Percentiles rank a stretch among this genome's conserved stretches.
phyloP scores from a whole-genome alignment of 2,888 invertebrate species.

The Eledona agricola region DNA sequence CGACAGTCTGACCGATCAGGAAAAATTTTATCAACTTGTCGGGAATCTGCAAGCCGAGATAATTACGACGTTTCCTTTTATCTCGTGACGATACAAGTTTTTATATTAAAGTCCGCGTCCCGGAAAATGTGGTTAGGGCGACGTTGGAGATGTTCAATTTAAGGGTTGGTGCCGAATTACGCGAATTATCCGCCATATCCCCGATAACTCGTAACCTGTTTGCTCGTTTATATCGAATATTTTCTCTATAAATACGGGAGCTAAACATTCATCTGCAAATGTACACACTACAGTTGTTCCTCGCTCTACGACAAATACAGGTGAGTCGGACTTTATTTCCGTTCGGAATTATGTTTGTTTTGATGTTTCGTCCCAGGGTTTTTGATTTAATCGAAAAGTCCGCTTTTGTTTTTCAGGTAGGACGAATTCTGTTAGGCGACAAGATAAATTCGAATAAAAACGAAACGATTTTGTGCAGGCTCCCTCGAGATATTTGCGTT shows the following conservation, averaged over 20 bases:
- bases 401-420: constrained; percentile 5
- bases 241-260: constrained; percentile 11
- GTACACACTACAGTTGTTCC: constrained; percentile 4
- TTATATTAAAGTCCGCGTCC: neutral
- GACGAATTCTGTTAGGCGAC: too few relatives aligned
- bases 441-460: too few relatives aligned
- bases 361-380: neutral
- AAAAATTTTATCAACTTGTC: constrained; percentile 1
- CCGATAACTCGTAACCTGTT: too few relatives aligned
- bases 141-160: too few relatives aligned
- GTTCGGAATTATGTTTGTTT: constrained; percentile 8
- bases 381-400: neutral
- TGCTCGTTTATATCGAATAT: constrained; percentile 8
- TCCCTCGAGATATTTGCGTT: constrained; percentile 21
- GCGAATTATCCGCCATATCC: too few relatives aligned
- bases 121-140: too few relatives aligned
- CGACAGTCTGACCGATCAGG: neutral
- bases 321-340: constrained; percentile 8
- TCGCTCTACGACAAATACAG: too few relatives aligned
- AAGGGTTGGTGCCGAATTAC: too few relatives aligned
- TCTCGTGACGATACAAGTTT: constrained; percentile 7
- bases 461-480: constrained; percentile 13
- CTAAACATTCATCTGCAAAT: constrained; percentile 14
- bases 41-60: constrained; percentile 6
- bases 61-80: constrained; percentile 5